A percentile compares a stretch with the other conserved stretches of the same genome.
These are phyloP conservation scores for Bagarius yarrelli DNA, from an alignment of 2,113 vertebrate genomes.

Conservation along the genomic window DNA sequence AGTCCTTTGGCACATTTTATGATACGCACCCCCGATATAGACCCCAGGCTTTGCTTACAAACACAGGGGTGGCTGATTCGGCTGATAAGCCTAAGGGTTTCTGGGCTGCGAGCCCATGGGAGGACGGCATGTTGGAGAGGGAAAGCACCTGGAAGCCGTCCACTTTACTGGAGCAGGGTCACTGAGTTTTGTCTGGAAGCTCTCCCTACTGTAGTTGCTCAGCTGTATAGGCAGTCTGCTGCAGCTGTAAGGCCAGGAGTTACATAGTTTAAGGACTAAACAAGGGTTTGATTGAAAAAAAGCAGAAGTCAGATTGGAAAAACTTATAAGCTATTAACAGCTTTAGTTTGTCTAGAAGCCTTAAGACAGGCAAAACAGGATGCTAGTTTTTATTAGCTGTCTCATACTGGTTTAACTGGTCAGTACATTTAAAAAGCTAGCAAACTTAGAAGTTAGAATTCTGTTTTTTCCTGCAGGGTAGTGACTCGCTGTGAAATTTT, in stretches of 20 bases:
- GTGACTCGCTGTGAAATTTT: conserved; percentile 57
- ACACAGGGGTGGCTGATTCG: conserved; percentile 54
- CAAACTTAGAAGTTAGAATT: background rate
- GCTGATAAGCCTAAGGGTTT: conserved; percentile 60
- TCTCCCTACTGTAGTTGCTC: conserved; percentile 70
- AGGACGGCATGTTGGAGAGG: conserved; percentile 57
- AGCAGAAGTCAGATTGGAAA: background rate
- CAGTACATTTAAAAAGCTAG: background rate
- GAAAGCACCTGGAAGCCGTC: conserved; percentile 76
- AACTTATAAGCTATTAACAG: conserved; percentile 21
- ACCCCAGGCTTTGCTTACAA: conserved; percentile 58
- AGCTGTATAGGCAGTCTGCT: conserved; percentile 54
- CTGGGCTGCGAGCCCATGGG: conserved; percentile 59
- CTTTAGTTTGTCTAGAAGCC: conserved; percentile 6
- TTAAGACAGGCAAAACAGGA: background rate
- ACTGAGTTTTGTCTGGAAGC: conserved; percentile 75
- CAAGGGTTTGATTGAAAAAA: conserved; percentile 8
- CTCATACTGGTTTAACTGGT: background rate
- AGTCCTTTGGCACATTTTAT: conserved; percentile 25
- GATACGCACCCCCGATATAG: conserved; percentile 22
- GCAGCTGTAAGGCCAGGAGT: conserved; percentile 11
- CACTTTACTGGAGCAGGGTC: conserved; percentile 71
- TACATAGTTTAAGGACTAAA: conserved; percentile 25
- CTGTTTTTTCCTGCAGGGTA: background rate
- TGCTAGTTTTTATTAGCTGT: background rate